phyloP scores from a whole-genome alignment of 2,797 vertebrate species.

The Chromobotia macracanthus region DNA sequence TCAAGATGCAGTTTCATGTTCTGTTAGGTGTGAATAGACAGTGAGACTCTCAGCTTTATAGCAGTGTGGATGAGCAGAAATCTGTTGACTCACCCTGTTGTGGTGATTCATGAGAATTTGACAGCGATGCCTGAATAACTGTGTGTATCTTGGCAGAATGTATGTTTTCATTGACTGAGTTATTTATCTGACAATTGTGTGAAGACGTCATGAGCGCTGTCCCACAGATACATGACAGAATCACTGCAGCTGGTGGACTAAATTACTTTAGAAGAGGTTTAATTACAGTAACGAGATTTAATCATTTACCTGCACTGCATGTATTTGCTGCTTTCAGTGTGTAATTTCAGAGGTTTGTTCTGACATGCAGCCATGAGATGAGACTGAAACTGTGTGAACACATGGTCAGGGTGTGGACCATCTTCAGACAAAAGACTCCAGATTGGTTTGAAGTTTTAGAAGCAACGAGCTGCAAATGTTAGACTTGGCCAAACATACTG shows the following conservation, averaged over 20 bases:
- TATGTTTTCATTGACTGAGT: constrained; percentile 1
- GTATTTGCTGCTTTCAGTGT: background rate
- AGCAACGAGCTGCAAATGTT: background rate
- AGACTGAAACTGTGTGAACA: background rate
- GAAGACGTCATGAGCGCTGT: background rate
- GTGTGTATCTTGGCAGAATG: background rate
- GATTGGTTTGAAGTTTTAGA: background rate
- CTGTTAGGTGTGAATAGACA: background rate
- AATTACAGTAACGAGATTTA: background rate
- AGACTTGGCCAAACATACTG: too few relatives aligned
- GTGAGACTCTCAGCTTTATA: background rate
- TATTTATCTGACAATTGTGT: constrained; percentile 13
- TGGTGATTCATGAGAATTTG: background rate
- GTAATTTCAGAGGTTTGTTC: constrained; percentile 17
- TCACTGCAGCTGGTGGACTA: background rate
- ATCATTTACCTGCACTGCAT: background rate
- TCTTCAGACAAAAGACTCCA: background rate
- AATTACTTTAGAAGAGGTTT: background rate
- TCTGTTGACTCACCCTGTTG: background rate
- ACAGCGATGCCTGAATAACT: background rate
- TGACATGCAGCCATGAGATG: background rate
- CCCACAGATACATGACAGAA: background rate
- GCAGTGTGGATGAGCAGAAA: background rate
- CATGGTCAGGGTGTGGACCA: constrained; percentile 12
- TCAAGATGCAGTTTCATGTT: too few relatives aligned